phyloP scores from a whole-genome alignment of 2,888 invertebrate species.

The Aphrophora alni region DNA sequence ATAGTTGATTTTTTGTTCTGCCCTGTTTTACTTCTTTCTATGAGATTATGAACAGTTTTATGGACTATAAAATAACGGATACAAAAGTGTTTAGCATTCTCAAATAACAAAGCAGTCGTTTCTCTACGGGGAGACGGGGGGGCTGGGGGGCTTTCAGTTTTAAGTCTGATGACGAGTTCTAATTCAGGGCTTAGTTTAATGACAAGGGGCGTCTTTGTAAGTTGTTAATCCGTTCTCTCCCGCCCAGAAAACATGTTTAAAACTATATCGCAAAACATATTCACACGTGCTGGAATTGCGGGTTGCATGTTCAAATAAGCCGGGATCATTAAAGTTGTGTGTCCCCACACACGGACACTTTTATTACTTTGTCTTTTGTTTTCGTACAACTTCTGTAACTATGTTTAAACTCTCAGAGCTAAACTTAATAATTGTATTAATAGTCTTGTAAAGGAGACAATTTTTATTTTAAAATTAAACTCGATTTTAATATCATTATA shows the following conservation, averaged over 20 bases:
- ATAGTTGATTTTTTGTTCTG: too few species aligned
- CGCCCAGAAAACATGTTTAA: slow-evolving; percentile 36
- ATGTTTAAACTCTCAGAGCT: not conserved
- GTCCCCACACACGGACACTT: not conserved
- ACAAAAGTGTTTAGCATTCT: not conserved
- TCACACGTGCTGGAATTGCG: slow-evolving; percentile 28
- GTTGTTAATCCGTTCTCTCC: slow-evolving; percentile 30
- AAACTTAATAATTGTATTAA: not conserved
- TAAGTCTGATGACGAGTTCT: slow-evolving; percentile 6
- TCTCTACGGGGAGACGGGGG: not conserved
- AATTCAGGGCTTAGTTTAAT: slow-evolving; percentile 37
- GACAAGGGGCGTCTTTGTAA: slow-evolving; percentile 34
- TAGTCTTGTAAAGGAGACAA: not conserved
- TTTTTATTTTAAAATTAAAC: slow-evolving; percentile 5
- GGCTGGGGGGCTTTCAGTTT: not conserved
- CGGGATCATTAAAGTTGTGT: not conserved
- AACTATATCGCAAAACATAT: slow-evolving; percentile 35
- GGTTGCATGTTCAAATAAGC: not conserved
- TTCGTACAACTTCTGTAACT: not conserved
- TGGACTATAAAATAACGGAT: too few species aligned
- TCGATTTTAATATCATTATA: too few species aligned
- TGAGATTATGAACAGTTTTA: too few species aligned
- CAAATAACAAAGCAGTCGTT: not conserved
- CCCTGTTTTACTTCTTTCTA: too few species aligned
- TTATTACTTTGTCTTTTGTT: not conserved